Conservation (phyloP, 1,140 invertebrate species). For the Tachypleus tridentatus region DNA sequence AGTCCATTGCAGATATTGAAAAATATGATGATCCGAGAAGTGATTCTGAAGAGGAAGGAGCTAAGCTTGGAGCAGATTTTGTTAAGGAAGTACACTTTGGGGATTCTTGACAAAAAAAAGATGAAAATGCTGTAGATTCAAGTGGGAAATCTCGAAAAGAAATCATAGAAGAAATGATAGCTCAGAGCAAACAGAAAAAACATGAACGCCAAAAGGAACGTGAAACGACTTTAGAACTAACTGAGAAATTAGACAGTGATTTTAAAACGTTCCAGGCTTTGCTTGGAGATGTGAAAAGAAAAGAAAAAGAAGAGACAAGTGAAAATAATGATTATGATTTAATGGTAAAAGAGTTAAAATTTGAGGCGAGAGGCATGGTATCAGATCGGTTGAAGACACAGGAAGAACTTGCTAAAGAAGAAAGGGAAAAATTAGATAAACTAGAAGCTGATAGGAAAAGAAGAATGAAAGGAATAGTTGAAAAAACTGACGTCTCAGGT, state of each 20-base stretch:
- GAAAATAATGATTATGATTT: conserved; percentile 63
- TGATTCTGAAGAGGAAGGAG: conserved; percentile 60
- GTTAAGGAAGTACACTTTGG: conserved; percentile 82
- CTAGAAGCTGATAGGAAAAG: conserved; percentile 58
- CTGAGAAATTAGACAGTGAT: conserved; percentile 71
- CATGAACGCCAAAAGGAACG: conserved; percentile 69
- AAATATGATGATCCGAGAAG: conserved; percentile 65
- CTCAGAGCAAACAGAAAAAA: conserved; percentile 56
- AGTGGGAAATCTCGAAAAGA: conserved; percentile 58
- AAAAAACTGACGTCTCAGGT: conserved; percentile 1
- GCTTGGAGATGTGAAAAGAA: conserved; percentile 31
- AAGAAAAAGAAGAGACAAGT: conserved; percentile 34
- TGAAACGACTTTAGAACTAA: conserved; percentile 68
- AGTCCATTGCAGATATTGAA: conserved; percentile 76
- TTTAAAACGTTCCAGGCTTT: conserved; percentile 58
- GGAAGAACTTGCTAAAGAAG: conserved; percentile 66
- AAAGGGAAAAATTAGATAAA: conserved; percentile 60
- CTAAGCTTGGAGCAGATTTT: conserved; percentile 55
- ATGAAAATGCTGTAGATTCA: conserved; percentile 34
- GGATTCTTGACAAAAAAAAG: conserved; percentile 50
- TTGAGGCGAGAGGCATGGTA: conserved; percentile 66
- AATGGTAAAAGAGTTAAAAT: conserved; percentile 60
- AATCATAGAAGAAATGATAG: conserved; percentile 76
- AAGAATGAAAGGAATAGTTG: conserved; percentile 53
- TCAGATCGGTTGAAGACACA: conserved; percentile 66